These are phyloP conservation scores for Phyllostomus discolor DNA, from an alignment of 2,113 vertebrate species.

Conservation along the genomic window DNA sequence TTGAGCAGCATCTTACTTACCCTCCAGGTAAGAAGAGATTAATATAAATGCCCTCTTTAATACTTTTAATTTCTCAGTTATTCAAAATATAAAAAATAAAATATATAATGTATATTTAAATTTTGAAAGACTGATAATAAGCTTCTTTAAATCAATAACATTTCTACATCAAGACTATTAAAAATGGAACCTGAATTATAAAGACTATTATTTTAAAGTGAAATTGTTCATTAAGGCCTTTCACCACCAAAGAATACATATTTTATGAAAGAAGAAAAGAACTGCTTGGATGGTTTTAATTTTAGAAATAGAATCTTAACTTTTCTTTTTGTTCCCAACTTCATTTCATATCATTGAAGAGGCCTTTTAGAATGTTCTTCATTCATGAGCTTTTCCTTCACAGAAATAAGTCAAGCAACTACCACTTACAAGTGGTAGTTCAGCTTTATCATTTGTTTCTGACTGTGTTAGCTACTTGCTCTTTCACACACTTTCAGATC, in stretches of 20 bases:
- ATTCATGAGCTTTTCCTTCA: neutral
- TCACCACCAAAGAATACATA: neutral
- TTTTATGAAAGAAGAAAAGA: neutral
- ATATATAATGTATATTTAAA: neutral
- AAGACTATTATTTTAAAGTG: neutral
- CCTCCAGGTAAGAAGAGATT: slow-evolving; percentile 56
- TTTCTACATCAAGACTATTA: neutral
- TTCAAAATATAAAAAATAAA: neutral
- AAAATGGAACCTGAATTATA: neutral
- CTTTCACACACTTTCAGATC: neutral
- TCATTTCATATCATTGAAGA: neutral
- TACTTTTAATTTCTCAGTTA: neutral
- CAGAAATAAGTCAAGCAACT: neutral
- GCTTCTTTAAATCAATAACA: neutral
- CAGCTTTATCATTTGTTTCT: neutral
- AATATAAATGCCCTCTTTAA: neutral
- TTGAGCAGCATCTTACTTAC: slow-evolving; percentile 55
- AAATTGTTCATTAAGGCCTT: neutral
- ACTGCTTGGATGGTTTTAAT: neutral
- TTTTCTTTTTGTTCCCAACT: neutral
- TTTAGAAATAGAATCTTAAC: neutral
- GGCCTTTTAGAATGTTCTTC: neutral
- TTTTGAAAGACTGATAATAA: neutral
- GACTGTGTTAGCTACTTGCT: neutral
- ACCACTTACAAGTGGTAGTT: neutral